These are phyloP conservation scores for Spodoptera littoralis DNA, from an alignment of 2,888 invertebrate species.

Conservation along the genomic window DNA sequence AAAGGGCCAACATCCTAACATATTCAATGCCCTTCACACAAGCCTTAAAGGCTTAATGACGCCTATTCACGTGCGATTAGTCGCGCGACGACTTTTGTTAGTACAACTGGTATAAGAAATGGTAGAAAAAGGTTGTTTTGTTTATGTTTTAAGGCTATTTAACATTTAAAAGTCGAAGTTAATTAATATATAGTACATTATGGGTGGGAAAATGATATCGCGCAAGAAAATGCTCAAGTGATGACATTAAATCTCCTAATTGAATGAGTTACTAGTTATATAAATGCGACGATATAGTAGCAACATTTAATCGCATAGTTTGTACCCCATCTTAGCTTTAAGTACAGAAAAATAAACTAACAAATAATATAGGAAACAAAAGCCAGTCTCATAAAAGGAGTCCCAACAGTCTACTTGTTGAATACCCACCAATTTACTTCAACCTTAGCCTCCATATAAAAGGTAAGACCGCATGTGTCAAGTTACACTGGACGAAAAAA, in stretches of 20 bases:
- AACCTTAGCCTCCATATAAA: conserved; percentile 38
- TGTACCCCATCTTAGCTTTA: conserved; percentile 13
- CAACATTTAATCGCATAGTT: neutral
- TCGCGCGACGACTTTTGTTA: conserved; percentile 21
- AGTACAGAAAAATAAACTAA: conserved; percentile 52
- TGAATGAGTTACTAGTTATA: neutral
- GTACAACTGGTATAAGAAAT: conserved; percentile 14
- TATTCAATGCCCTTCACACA: conserved; percentile 39
- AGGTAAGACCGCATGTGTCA: conserved; percentile 35
- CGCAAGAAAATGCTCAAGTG: neutral
- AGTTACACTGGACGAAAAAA: conserved; percentile 34
- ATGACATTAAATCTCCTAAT: too few relatives aligned
- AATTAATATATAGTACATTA: neutral
- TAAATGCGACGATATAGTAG: neutral
- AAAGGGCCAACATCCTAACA: conserved; percentile 28
- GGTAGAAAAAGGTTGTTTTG: neutral
- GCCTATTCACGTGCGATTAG: conserved; percentile 49
- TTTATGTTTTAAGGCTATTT: neutral
- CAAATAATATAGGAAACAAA: conserved; percentile 65
- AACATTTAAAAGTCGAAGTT: too few relatives aligned
- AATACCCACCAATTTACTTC: conserved; percentile 42
- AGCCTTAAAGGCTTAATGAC: conserved; percentile 34
- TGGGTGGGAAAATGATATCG: neutral
- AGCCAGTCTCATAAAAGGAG: conserved; percentile 44
- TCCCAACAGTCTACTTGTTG: conserved; percentile 47